phyloP scores from a whole-genome alignment of 2,797 vertebrate genomes.

The Poecilia velifera region DNA sequence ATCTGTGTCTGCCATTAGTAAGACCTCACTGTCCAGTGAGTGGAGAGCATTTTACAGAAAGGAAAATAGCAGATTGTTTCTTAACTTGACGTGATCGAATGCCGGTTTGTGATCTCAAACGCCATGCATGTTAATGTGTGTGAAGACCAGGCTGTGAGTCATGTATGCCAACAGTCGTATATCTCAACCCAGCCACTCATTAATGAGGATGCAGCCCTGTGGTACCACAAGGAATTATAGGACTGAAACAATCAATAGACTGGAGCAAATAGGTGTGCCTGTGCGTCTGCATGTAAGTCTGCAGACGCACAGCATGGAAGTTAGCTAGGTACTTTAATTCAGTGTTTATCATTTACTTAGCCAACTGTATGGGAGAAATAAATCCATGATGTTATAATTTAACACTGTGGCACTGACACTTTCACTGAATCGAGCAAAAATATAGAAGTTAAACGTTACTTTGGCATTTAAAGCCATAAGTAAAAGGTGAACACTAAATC shows the following conservation, averaged over 20 bases:
- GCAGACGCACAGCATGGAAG: slow-evolving; percentile 14
- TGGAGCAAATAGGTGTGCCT: slow-evolving; percentile 21
- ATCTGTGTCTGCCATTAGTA: slow-evolving; percentile 9
- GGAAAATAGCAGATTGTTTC: slow-evolving; percentile 15
- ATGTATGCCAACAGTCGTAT: slow-evolving; percentile 46
- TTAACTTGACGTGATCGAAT: slow-evolving; percentile 8
- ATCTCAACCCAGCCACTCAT: slow-evolving; percentile 57
- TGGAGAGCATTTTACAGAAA: slow-evolving; percentile 11
- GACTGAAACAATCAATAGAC: slow-evolving; percentile 62
- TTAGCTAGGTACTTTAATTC: slow-evolving; percentile 17
- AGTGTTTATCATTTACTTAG: slow-evolving; percentile 37
- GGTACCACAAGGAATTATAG: slow-evolving; percentile 62
- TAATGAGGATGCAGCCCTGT: slow-evolving; percentile 61
- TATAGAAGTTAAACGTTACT: background rate
- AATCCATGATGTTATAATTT: background rate
- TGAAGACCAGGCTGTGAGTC: slow-evolving; percentile 11
- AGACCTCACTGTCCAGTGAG: slow-evolving; percentile 15
- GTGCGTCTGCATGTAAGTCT: slow-evolving; percentile 25
- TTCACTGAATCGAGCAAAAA: background rate
- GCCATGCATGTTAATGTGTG: background rate
- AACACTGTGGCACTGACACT: background rate
- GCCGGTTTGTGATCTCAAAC: slow-evolving; percentile 7
- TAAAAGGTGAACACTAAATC: background rate
- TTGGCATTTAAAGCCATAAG: background rate
- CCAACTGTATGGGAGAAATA: background rate